phyloP scores from a whole-genome alignment of 2,888 invertebrate genomes.

The Lithophane leautieri region DNA sequence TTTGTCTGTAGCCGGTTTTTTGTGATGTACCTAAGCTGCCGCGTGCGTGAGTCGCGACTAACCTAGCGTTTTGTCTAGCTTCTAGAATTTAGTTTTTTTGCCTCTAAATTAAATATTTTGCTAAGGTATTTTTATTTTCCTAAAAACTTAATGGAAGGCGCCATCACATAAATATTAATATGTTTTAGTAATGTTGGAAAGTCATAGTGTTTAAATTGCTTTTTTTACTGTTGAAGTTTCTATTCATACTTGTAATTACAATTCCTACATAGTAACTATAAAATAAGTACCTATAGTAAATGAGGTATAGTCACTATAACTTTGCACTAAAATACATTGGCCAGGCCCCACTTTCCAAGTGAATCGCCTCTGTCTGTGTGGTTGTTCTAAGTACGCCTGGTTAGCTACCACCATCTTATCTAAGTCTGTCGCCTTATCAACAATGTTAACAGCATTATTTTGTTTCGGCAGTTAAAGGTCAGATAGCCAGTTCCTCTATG shows the following conservation, averaged over 20 bases:
- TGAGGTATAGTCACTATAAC: background rate
- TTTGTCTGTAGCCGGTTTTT: constrained; percentile 82
- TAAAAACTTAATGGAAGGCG: constrained; percentile 14
- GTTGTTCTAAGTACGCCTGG: too few relatives aligned
- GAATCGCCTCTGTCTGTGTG: too few relatives aligned
- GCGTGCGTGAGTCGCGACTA: constrained; percentile 68
- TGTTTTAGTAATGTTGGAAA: background rate
- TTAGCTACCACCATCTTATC: too few relatives aligned
- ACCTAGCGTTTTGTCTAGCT: constrained; percentile 68
- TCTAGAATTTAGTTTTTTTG: constrained; percentile 39
- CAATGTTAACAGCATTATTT: too few relatives aligned
- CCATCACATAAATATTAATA: constrained; percentile 9
- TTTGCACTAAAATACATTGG: background rate
- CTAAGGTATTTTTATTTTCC: background rate
- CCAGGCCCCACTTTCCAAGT: background rate
- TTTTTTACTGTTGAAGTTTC: background rate
- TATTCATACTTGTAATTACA: background rate
- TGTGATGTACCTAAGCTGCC: constrained; percentile 67
- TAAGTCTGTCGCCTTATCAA: too few relatives aligned
- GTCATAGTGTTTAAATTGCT: background rate
- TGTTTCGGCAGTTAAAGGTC: too few relatives aligned
- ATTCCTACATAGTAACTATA: background rate
- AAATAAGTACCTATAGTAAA: background rate
- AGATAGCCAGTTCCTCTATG: too few relatives aligned
- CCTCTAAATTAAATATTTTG: constrained; percentile 14